A percentile compares a stretch with the other conserved stretches of the same genome.
Evolutionary conservation across 2,797 vertebrate genomes (phyloP).

Genomic region (Sciurus carolinensis): DNA sequence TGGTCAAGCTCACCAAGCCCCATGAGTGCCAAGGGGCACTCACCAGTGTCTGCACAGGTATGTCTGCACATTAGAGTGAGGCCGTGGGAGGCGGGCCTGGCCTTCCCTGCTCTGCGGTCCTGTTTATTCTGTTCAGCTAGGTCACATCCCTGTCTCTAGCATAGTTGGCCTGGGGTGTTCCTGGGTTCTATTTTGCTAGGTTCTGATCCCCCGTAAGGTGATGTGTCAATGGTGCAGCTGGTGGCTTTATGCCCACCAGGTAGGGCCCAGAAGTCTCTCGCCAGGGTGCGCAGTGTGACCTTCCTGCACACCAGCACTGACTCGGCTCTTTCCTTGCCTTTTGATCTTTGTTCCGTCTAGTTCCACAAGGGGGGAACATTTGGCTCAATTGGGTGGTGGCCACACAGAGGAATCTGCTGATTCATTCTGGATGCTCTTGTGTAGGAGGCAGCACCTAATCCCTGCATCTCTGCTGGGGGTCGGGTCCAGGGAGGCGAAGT

Average conservation of each 20-base stretch:
- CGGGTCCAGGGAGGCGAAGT: rapidly evolving
- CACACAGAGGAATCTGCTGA: rapidly evolving
- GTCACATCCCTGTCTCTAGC: rapidly evolving
- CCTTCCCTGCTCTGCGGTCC: background rate
- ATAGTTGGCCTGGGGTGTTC: background rate
- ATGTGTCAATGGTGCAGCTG: background rate
- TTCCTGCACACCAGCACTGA: rapidly evolving
- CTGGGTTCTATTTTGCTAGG: background rate
- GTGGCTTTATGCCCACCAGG: background rate
- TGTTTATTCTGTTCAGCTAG: rapidly evolving
- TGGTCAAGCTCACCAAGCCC: background rate
- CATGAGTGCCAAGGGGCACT: too few species aligned
- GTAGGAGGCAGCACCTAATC: background rate
- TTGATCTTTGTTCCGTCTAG: rapidly evolving
- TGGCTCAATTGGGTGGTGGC: background rate
- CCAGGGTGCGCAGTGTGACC: background rate
- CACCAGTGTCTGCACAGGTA: rapidly evolving
- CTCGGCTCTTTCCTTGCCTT: background rate
- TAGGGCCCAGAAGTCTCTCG: background rate
- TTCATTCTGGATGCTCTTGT: too few species aligned
- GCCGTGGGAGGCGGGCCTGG: too few species aligned
- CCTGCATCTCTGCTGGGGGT: rapidly evolving
- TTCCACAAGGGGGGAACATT: rapidly evolving
- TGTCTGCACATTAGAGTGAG: too few species aligned
- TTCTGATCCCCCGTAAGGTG: background rate